A percentile compares a stretch with the other conserved stretches of the same genome.
Evolutionary conservation across 2,113 vertebrate species (phyloP).

Genomic region (Trachemys scripta): DNA sequence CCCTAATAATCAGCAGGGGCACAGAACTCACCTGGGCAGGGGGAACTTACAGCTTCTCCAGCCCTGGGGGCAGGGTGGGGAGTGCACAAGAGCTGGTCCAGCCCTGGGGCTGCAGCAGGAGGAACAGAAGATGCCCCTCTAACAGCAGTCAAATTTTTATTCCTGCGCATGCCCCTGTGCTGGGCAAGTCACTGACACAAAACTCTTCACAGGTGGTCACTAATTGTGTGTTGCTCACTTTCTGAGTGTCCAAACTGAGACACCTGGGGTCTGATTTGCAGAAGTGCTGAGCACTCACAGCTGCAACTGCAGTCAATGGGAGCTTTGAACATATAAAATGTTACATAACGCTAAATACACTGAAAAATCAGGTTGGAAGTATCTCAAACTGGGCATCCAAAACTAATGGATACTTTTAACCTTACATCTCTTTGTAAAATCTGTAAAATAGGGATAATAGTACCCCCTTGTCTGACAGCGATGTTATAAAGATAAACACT

Average conservation of each 20-base stretch:
- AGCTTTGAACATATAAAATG: background rate
- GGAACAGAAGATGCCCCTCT: background rate
- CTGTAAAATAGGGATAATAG: fast-evolving
- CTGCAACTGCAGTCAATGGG: background rate
- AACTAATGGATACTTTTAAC: background rate
- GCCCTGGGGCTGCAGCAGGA: background rate
- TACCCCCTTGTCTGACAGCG: background rate
- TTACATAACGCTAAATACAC: background rate
- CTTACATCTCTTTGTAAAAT: background rate
- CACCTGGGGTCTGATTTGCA: background rate
- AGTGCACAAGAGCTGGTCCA: too few relatives aligned
- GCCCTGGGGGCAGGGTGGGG: too few relatives aligned
- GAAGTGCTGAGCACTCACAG: background rate
- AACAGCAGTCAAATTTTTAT: background rate
- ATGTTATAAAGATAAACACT: fast-evolving
- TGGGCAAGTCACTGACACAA: background rate
- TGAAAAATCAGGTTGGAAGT: background rate
- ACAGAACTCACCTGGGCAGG: background rate
- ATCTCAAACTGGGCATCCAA: background rate
- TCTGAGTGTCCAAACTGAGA: background rate
- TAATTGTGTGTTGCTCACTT: background rate
- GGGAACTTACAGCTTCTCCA: background rate
- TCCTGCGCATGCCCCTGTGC: background rate
- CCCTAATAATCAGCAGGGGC: background rate
- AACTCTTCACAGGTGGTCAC: background rate